Conservation (phyloP, 2,113 vertebrate genomes). For the Scolopax mira region DNA sequence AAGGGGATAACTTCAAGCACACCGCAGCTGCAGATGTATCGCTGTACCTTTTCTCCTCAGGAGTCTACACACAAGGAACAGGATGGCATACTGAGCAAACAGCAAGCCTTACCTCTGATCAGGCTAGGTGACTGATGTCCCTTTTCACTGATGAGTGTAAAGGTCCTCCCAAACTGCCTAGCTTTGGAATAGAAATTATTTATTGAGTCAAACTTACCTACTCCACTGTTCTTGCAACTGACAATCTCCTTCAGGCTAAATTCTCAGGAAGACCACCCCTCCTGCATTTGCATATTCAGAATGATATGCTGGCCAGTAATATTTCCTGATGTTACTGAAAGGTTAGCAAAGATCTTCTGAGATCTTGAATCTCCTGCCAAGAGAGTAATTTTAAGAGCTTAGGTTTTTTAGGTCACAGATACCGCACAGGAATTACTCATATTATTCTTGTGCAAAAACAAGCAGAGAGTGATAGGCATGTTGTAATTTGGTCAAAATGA, state of each 20-base stretch:
- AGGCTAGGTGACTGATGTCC: not conserved
- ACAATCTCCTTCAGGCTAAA: not conserved
- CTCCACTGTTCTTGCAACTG: not conserved
- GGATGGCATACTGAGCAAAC: not conserved
- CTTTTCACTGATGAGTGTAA: not conserved
- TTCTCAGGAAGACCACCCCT: not conserved
- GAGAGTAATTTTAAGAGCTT: not conserved
- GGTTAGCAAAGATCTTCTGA: not conserved
- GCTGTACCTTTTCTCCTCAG: not conserved
- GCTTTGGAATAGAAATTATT: not conserved
- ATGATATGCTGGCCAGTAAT: fast-evolving
- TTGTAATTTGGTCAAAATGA: not conserved
- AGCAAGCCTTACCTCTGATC: not conserved
- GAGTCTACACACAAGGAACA: not conserved
- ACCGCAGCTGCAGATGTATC: not conserved
- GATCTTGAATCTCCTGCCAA: not conserved
- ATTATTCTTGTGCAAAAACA: not conserved
- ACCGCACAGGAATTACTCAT: not conserved
- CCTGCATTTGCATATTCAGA: not conserved
- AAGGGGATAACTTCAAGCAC: not conserved
- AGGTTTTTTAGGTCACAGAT: not conserved
- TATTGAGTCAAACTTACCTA: not conserved
- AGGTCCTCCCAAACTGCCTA: not conserved
- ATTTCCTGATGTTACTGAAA: not conserved
- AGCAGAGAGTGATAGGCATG: not conserved